Conservation (phyloP, 2,113 vertebrate genomes). For the Solenodon paradoxus region DNA sequence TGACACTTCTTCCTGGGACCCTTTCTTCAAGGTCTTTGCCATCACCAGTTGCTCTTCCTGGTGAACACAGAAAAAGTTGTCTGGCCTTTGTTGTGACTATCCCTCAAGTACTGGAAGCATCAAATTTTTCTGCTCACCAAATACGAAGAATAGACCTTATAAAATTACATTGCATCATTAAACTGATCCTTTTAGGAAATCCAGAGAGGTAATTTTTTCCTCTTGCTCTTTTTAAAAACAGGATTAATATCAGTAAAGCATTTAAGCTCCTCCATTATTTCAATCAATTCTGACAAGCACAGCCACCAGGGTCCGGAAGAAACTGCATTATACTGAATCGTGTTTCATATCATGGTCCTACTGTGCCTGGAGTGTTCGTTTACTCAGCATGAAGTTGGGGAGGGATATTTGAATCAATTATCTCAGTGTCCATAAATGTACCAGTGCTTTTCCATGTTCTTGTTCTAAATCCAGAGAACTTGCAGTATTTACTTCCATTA, state of each 20-base stretch:
- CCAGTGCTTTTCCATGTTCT: not conserved
- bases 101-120: not conserved
- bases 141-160: not conserved
- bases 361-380: not conserved
- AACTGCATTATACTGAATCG: not conserved
- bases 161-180: not conserved
- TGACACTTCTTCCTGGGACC: not conserved
- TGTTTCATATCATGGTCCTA: not conserved
- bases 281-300: not conserved
- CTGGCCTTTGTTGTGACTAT: constrained; percentile 57
- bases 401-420: not conserved
- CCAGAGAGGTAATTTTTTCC: not conserved
- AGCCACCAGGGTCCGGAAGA: not conserved
- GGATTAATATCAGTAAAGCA: constrained; percentile 2
- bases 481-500: not conserved
- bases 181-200: not conserved
- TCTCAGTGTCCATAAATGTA: not conserved
- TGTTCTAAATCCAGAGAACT: not conserved
- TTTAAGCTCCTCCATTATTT: not conserved
- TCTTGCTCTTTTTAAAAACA: not conserved
- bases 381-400: not conserved
- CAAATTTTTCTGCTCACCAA: not conserved
- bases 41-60: not conserved
- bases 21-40: not conserved
- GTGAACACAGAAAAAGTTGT: not conserved